phyloP scores from a whole-genome alignment of 1,140 invertebrate species.

The Oryctes rhinoceros region DNA sequence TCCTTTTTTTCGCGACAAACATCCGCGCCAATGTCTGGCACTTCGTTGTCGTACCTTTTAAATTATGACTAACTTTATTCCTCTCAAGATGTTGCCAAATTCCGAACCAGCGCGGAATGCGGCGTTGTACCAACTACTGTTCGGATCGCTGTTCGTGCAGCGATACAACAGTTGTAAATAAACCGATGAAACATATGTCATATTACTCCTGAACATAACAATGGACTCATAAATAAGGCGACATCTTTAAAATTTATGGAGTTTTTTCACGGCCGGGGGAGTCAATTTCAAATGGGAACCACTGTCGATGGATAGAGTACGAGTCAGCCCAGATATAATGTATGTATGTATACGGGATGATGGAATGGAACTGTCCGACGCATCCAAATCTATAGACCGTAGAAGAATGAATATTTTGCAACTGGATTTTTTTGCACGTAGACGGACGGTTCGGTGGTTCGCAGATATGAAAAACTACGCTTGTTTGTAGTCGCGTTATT shows the following conservation, averaged over 20 bases:
- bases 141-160: slow-evolving; percentile 7
- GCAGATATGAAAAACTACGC: background rate
- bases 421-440: background rate
- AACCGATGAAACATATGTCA: slow-evolving; percentile 36
- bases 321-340: background rate
- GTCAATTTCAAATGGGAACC: slow-evolving; percentile 33
- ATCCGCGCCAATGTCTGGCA: too few relatives aligned
- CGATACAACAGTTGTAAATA: slow-evolving; percentile 34
- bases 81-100: slow-evolving; percentile 8
- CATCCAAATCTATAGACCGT: slow-evolving; percentile 24
- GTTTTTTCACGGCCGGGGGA: slow-evolving; percentile 24
- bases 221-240: slow-evolving; percentile 35
- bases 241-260: slow-evolving; percentile 35
- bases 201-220: slow-evolving; percentile 28
- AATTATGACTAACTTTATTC: background rate
- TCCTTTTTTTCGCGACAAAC: too few relatives aligned
- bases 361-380: slow-evolving; percentile 29
- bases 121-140: background rate
- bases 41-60: too few relatives aligned
- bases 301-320: slow-evolving; percentile 17
- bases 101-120: background rate
- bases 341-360: slow-evolving; percentile 32
- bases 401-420: slow-evolving; percentile 9
- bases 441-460: background rate
- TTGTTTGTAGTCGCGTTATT: background rate